Conservation (phyloP, 1,140 invertebrate genomes). For the Bombus waltoni region DNA sequence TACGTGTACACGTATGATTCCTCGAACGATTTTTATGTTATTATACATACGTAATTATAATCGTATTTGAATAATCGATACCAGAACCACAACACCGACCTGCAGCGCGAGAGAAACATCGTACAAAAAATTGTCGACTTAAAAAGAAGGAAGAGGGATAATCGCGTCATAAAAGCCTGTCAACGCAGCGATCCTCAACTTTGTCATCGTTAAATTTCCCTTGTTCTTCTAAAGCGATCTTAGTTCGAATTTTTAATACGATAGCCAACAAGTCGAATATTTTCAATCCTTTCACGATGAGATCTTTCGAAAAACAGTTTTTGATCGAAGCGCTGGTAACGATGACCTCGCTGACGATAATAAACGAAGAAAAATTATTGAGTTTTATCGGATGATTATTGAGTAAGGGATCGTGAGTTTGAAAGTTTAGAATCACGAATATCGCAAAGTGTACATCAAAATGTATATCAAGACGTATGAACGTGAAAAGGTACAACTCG, state of each 20-base stretch:
- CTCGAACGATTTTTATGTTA: not conserved
- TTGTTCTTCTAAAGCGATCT: not conserved
- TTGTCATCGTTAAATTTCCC: not conserved
- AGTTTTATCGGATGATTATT: no score
- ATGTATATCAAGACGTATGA: no score
- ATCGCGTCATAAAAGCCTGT: slow-evolving; percentile 31
- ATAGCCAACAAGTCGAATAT: no score
- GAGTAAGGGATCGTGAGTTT: no score
- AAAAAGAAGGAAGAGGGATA: slow-evolving; percentile 16
- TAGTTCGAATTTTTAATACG: not conserved
- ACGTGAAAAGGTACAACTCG: no score
- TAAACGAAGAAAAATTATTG: no score
- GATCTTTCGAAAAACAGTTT: no score
- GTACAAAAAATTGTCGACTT: not conserved
- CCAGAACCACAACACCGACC: not conserved
- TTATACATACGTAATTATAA: slow-evolving; percentile 21
- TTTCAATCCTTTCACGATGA: no score
- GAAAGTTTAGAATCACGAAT: no score
- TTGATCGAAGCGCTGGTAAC: no score
- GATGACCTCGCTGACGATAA: no score
- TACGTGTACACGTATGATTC: not conserved
- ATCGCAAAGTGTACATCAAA: no score
- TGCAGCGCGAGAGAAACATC: not conserved
- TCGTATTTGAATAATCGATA: slow-evolving; percentile 14
- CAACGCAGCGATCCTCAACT: slow-evolving; percentile 4